phyloP scores from a whole-genome alignment of 2,888 invertebrate species.

The Lathronympha strigana region DNA sequence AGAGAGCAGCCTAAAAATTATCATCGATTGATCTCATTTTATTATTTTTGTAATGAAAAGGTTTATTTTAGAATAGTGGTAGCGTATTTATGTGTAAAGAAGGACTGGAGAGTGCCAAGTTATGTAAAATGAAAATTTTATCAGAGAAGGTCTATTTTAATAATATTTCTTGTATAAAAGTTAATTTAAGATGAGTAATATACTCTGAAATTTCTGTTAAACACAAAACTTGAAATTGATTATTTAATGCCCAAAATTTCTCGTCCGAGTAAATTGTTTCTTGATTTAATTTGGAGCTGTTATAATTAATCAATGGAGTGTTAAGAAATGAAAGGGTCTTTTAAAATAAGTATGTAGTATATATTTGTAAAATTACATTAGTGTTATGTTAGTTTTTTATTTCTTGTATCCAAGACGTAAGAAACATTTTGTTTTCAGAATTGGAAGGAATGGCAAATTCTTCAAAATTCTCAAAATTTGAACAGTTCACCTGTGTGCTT shows the following conservation, averaged over 20 bases:
- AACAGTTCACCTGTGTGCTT: neutral
- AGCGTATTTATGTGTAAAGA: conserved; percentile 56
- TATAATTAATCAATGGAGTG: conserved; percentile 31
- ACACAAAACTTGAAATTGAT: conserved; percentile 43
- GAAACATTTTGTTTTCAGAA: conserved; percentile 16
- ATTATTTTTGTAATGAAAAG: conserved; percentile 76
- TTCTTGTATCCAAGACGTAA: conserved; percentile 25
- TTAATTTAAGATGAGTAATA: conserved; percentile 59
- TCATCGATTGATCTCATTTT: conserved; percentile 83
- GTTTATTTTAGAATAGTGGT: conserved; percentile 73
- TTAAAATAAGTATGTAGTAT: conserved; percentile 34
- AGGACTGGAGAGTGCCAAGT: conserved; percentile 73
- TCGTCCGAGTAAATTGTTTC: conserved; percentile 45
- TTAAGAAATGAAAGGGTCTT: conserved; percentile 38
- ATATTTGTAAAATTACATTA: conserved; percentile 34
- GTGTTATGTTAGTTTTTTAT: conserved; percentile 36
- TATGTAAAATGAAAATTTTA: conserved; percentile 68
- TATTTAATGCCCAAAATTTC: conserved; percentile 40
- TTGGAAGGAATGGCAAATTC: neutral
- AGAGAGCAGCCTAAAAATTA: conserved; percentile 83
- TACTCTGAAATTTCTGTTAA: conserved; percentile 55
- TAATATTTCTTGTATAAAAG: conserved; percentile 66
- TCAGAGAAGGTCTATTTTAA: conserved; percentile 69
- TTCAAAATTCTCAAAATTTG: neutral
- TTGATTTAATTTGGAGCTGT: conserved; percentile 42